Conservation (phyloP, 2,888 invertebrate species). For the Geophilus truncorum region DNA sequence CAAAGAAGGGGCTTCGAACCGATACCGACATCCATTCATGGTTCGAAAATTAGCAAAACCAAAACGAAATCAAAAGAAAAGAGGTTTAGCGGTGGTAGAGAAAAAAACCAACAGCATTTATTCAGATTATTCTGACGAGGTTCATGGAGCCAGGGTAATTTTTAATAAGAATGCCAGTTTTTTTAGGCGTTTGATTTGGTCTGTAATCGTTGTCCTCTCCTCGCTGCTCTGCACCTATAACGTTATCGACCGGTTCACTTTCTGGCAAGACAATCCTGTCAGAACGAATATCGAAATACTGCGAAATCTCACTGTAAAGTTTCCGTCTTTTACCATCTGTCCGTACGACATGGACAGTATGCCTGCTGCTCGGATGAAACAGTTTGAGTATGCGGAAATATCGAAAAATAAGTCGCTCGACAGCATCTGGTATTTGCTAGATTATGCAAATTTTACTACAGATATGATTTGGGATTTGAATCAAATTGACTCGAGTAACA, state of each 20-base stretch:
- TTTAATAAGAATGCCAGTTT: not conserved
- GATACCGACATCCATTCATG: too few relatives aligned
- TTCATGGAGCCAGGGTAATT: not conserved
- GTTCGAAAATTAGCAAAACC: too few relatives aligned
- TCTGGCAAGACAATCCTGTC: not conserved
- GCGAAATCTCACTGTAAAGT: slow-evolving; percentile 8
- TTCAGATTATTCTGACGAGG: not conserved
- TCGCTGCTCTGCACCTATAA: not conserved
- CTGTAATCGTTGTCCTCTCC: not conserved
- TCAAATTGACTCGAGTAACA: not conserved
- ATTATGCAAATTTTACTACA: not conserved
- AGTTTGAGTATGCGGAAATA: not conserved
- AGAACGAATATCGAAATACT: not conserved
- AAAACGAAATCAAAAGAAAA: too few relatives aligned
- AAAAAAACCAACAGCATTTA: not conserved
- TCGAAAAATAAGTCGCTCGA: not conserved
- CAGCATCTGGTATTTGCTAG: not conserved
- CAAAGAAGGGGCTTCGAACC: too few relatives aligned
- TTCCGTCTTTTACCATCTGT: slow-evolving; percentile 31
- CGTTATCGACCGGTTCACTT: not conserved
- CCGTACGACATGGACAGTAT: slow-evolving; percentile 25
- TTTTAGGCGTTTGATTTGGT: not conserved
- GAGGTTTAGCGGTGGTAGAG: too few relatives aligned
- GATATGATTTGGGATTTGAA: slow-evolving; percentile 16
- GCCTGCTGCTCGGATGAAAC: not conserved